Conservation (phyloP, 1,140 invertebrate species). For the Watersipora subatra region DNA sequence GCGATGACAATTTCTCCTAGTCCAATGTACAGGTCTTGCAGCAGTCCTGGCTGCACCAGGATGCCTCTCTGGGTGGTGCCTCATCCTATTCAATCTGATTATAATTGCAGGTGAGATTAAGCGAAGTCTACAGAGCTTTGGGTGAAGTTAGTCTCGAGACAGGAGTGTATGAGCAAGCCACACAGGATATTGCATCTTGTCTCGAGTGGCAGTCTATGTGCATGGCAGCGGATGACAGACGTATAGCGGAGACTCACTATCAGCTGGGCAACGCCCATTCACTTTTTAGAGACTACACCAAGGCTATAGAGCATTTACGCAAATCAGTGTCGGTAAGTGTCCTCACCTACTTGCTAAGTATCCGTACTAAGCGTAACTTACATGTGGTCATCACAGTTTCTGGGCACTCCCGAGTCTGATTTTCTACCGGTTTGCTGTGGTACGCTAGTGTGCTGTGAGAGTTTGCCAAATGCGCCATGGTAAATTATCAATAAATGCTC, state of each 20-base stretch:
- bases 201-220: neutral
- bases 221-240: neutral
- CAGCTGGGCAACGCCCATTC: neutral
- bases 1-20: no score
- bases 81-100: no score
- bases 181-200: neutral
- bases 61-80: no score
- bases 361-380: no score
- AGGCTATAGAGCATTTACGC: neutral
- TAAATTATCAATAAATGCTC: no score
- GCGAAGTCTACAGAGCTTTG: neutral
- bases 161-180: neutral
- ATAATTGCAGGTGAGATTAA: neutral
- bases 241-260: neutral
- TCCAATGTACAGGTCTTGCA: no score
- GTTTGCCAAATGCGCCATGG: no score
- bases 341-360: no score
- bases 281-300: neutral
- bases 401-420: no score
- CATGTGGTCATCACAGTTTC: no score
- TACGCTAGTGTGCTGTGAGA: no score
- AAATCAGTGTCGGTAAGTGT: neutral
- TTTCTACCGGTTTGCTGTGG: no score
- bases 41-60: neutral
- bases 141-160: neutral